Percentiles rank a stretch among this genome's conserved stretches.
These are phyloP conservation scores for Amphipoea lucens DNA, from an alignment of 2,888 invertebrate species.

Conservation along the genomic window DNA sequence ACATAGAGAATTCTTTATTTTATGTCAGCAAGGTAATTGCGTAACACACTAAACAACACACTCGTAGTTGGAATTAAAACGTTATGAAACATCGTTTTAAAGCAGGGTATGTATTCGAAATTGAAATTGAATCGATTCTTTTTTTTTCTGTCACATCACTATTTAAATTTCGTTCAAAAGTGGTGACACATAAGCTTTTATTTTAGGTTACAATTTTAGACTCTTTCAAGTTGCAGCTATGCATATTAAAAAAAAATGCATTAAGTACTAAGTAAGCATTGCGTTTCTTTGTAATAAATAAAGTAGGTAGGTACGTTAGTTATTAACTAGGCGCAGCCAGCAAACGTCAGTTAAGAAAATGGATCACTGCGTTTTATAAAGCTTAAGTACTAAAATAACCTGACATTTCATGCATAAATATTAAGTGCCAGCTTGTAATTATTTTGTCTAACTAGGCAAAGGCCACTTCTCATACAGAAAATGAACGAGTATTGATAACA, in stretches of 20 bases:
- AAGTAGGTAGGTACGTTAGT: neutral
- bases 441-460: constrained; percentile 18
- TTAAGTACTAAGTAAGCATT: neutral
- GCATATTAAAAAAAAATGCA: neutral
- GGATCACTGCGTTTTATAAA: constrained; percentile 50
- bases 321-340: neutral
- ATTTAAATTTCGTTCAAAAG: no score
- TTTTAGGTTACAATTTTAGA: no score
- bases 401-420: constrained; percentile 50
- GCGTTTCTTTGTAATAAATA: neutral
- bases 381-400: constrained; percentile 35
- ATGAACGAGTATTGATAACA: neutral
- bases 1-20: no score
- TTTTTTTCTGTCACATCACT: no score
- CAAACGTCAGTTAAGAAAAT: constrained; percentile 45
- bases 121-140: no score
- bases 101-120: no score
- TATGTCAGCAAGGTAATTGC: no score
- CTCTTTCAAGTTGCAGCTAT: neutral
- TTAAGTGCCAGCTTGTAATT: constrained; percentile 21
- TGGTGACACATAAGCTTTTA: no score
- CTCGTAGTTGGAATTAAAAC: no score
- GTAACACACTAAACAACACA: no score
- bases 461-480: neutral
- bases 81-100: no score